Evolutionary conservation across 2,113 vertebrate genomes (phyloP), one percentile per base, ranked within the genome.

Genomic region (Anolis carolinensis): DNA sequence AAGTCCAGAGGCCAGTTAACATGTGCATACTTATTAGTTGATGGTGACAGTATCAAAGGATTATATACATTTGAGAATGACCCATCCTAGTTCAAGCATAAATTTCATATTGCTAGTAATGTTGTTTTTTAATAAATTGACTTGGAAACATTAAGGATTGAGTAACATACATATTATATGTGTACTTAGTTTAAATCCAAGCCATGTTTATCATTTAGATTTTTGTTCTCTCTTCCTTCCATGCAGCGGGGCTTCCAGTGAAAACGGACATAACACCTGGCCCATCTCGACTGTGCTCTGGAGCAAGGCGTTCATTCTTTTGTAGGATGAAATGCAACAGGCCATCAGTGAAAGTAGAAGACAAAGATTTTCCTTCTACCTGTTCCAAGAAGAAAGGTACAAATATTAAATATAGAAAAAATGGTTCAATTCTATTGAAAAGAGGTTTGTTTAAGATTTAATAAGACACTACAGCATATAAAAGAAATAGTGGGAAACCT

Each of bases 361-460:
- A 99, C 70, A 99, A 99, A 93, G 98, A 99, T 93, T 99, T 99
- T 90, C 96, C 98, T 73, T 98, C 98, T 13, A 99, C 98, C 74
- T 99, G 98, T 94, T 99, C 98, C 0, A 99, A 99, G 96, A 99
- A 99, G 94, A 99, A 99, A 98, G 99, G 99, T 99, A 96, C 92
- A 25, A 0, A 2, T 39, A 18, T 7, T 70, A 32, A 50, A 81
- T 71, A 1, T 32, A 52, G 80, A 52, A 7, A 52, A 82, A 18
- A 32, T 32, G 65, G 16, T 25, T 81, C 0, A 63, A 39, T 75
- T 75, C 34, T 39, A 8, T 8, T 21, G 36, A 13, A 63, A 74
- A 83, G 55, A 13, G n/a, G 36, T 83, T 74, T 83, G 50, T 30
- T 63, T 50, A 11, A 18, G 30, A 44, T 65, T 36, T 30, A 44